Evolutionary conservation across 2,113 vertebrate species (phyloP).

Genomic region (Piprites chloris): DNA sequence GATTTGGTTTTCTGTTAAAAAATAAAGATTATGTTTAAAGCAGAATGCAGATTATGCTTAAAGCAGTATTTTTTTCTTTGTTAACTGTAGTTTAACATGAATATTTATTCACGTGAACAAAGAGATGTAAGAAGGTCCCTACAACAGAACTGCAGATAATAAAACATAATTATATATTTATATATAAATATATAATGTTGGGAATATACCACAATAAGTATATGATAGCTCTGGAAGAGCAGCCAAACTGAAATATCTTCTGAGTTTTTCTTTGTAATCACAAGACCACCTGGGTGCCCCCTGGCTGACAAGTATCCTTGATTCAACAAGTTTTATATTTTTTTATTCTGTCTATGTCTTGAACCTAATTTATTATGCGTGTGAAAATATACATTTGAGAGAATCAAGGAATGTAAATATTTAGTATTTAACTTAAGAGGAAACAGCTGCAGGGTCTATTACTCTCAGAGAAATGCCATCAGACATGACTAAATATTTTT

Average conservation of each 20-base stretch:
- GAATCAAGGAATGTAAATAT: neutral
- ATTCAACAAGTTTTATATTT: neutral
- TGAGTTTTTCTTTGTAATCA: neutral
- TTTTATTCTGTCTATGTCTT: neutral
- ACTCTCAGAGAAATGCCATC: neutral
- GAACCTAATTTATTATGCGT: neutral
- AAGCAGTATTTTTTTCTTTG: neutral
- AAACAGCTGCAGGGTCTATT: neutral
- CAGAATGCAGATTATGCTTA: neutral
- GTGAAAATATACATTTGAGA: neutral
- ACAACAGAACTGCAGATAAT: constrained; percentile 9
- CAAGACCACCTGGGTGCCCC: neutral
- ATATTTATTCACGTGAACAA: neutral
- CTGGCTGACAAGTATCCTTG: neutral
- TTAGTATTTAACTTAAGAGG: neutral
- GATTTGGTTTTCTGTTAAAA: neutral
- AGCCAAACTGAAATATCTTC: neutral
- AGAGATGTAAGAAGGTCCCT: neutral
- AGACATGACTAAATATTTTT: neutral
- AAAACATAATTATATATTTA: constrained; percentile 34
- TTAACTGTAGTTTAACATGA: neutral
- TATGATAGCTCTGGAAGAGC: neutral
- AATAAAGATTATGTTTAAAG: neutral
- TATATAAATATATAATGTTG: neutral
- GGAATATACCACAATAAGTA: neutral